Evolutionary conservation across 2,113 vertebrate species (phyloP), one percentile per base, ranked within the genome.

Genomic region (Antennarius striatus): DNA sequence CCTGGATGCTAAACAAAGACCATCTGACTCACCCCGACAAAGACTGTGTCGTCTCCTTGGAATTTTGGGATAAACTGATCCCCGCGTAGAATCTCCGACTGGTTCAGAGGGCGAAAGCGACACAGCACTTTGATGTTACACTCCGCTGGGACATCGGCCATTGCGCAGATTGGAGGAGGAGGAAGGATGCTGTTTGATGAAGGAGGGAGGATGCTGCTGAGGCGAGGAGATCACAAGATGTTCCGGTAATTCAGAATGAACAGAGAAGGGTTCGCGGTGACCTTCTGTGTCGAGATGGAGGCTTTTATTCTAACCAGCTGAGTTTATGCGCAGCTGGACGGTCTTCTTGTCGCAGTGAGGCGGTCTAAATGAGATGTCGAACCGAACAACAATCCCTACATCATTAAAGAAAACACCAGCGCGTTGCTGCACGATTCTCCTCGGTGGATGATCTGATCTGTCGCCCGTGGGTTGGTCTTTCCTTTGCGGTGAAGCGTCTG

Each of bases 121-220:
- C 95, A 96, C 75, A 96, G 91, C 87, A 96, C 95, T 85, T 94
- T 95, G 65, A 96, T 95, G 88, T 94, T 95, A 75, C 94, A 95
- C 71, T 95, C 94, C 56, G 92, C 89, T 75, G 88, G 85, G 54
- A 88, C 77, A 46, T 95, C 94, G 68, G 94, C 92, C 95, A 96
- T 96, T 68, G 88, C 89, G 89, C 83, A 88, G 86, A 80, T 86
- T 86, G 10, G 55, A 29, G 52, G 75, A 68, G 66, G 80, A 69
- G 57, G 79, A 49, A 53, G 62, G 73, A 70, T 74, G 77, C 36
- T 74, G 80, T n/a, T 66, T 39, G 36, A 48, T 73, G 74, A 17
- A 49, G 66, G 29, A 61, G 40, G 32, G 28, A 39, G 15, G 85
- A 83, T 72, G 83, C 55, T 66, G 83, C 76, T 63, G 73, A 64